Conservation (phyloP, 2,797 vertebrate genomes). For the Poeciliopsis presidionis region DNA sequence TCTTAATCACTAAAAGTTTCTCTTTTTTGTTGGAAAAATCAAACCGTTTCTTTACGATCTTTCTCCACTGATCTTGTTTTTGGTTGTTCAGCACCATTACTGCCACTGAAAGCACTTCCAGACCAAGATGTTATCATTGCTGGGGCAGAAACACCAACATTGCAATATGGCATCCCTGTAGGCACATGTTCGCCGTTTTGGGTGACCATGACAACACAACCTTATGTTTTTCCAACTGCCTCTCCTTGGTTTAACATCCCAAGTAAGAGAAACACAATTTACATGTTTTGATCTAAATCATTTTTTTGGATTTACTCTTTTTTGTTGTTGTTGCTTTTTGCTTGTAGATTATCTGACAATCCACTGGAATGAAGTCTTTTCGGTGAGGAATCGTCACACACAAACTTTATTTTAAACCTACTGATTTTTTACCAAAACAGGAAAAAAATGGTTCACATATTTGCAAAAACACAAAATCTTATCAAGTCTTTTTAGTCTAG, state of each 20-base stretch:
- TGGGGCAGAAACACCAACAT: neutral
- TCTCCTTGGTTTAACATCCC: constrained; percentile 60
- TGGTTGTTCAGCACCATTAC: constrained; percentile 19
- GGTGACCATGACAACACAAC: constrained; percentile 34
- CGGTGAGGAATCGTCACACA: neutral
- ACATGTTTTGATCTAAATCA: neutral
- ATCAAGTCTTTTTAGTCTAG: too few species aligned
- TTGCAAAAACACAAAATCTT: too few species aligned
- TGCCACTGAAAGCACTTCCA: neutral
- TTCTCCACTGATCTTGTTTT: neutral
- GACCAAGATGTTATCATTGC: neutral
- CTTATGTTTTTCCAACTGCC: constrained; percentile 51
- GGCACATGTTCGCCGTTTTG: constrained; percentile 33
- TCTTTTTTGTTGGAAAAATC: neutral
- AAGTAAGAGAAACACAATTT: constrained; percentile 26
- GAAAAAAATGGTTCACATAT: neutral
- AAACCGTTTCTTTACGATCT: neutral
- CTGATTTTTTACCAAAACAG: neutral
- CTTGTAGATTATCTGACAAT: constrained; percentile 41
- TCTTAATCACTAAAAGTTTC: neutral
- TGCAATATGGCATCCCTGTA: neutral
- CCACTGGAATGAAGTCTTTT: neutral
- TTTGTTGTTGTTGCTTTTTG: neutral
- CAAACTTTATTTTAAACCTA: neutral
- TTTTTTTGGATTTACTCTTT: neutral